phyloP scores from a whole-genome alignment of 2,113 vertebrate species.

The Cairina moschata region DNA sequence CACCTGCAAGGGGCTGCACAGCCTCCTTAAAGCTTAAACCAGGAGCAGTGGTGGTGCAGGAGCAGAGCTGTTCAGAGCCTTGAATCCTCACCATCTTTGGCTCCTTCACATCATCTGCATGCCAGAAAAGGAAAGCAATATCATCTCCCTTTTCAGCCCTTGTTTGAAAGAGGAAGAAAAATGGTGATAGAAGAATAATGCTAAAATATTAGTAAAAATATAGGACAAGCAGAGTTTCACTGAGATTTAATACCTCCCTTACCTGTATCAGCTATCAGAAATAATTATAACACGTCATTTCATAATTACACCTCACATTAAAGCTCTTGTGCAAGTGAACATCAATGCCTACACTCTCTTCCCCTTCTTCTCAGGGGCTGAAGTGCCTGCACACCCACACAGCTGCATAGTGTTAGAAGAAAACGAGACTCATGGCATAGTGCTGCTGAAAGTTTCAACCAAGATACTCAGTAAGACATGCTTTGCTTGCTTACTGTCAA shows the following conservation, averaged over 20 bases:
- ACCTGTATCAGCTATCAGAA: background rate
- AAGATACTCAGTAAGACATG: background rate
- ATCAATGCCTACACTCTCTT: background rate
- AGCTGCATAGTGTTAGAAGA: background rate
- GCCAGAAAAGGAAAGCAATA: background rate
- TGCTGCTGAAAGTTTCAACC: background rate
- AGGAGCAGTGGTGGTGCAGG: rapidly evolving
- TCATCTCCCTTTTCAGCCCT: background rate
- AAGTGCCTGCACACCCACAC: no score
- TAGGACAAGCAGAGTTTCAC: background rate
- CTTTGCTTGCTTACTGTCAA: background rate
- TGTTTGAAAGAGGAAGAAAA: background rate
- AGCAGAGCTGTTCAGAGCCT: background rate
- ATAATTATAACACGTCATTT: background rate
- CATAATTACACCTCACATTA: background rate
- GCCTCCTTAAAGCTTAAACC: no score
- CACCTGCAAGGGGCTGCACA: background rate
- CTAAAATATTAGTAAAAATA: background rate
- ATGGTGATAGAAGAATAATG: rapidly evolving
- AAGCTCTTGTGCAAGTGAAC: background rate
- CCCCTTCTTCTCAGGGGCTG: background rate
- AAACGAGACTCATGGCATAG: rapidly evolving
- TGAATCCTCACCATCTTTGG: background rate
- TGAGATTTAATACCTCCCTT: background rate
- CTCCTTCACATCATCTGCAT: background rate